Conservation (phyloP, 2,113 vertebrate species). For the Prochilodus magdalenae region DNA sequence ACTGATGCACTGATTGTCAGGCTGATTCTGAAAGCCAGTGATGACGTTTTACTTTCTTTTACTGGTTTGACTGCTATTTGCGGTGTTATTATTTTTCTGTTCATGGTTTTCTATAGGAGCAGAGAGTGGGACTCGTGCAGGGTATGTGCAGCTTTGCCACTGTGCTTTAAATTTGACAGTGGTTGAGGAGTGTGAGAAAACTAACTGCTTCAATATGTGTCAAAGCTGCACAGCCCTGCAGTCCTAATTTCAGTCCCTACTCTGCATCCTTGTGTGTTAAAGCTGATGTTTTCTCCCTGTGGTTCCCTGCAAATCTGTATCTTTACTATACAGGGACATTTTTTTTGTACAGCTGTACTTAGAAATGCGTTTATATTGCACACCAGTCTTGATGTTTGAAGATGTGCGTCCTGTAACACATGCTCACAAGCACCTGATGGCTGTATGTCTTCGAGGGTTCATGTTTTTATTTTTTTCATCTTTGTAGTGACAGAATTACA, state of each 20-base stretch:
- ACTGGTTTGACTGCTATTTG: conserved; percentile 23
- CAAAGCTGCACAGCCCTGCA: conserved; percentile 19
- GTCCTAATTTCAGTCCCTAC: background rate
- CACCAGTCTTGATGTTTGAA: conserved; percentile 32
- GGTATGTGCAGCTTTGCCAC: conserved; percentile 34
- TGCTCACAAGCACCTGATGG: conserved; percentile 24
- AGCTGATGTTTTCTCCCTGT: background rate
- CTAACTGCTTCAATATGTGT: conserved; percentile 12
- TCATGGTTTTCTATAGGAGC: conserved; percentile 22
- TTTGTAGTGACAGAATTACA: background rate
- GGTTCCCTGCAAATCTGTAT: conserved; percentile 13
- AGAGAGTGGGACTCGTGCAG: conserved; percentile 29
- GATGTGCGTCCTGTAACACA: conserved; percentile 26
- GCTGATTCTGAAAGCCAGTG: conserved; percentile 45
- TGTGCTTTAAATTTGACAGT: conserved; percentile 38
- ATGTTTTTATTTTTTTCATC: no score
- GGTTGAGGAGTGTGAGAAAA: conserved; percentile 19
- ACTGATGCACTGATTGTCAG: conserved; percentile 43
- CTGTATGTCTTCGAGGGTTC: background rate
- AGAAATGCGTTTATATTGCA: conserved; percentile 25
- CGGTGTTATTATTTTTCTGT: conserved; percentile 33
- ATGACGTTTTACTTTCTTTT: background rate
- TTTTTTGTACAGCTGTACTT: conserved; percentile 27
- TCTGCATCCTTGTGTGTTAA: background rate
- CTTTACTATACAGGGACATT: conserved; percentile 1